These are phyloP conservation scores for Ormyrus pomaceus DNA, from an alignment of 2,888 invertebrate genomes.

Conservation along the genomic window DNA sequence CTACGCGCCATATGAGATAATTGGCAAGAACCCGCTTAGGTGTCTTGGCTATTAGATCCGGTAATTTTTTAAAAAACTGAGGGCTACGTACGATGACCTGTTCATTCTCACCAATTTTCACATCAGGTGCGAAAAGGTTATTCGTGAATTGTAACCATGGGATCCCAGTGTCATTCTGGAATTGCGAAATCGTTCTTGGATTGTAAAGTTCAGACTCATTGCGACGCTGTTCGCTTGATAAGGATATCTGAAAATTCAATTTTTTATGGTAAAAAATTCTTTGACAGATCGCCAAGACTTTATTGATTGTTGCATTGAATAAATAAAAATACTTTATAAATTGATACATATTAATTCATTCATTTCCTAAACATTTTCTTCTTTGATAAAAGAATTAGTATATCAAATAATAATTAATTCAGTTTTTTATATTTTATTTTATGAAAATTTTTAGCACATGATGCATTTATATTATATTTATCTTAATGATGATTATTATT, in stretches of 20 bases:
- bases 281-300: too few relatives aligned
- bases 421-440: too few relatives aligned
- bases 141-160: slow-evolving; percentile 91
- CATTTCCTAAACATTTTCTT: too few relatives aligned
- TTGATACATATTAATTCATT: too few relatives aligned
- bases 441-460: too few relatives aligned
- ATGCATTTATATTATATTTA: too few relatives aligned
- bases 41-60: slow-evolving; percentile 70
- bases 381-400: too few relatives aligned
- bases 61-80: slow-evolving; percentile 84
- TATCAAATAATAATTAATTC: too few relatives aligned
- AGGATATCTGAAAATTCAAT: slow-evolving; percentile 61
- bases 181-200: slow-evolving; percentile 87
- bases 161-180: slow-evolving; percentile 87
- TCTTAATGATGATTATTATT: too few relatives aligned
- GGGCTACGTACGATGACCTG: slow-evolving; percentile 90
- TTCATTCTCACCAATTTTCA: slow-evolving; percentile 82
- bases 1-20: neutral
- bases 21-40: neutral
- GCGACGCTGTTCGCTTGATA: slow-evolving; percentile 90
- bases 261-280: neutral
- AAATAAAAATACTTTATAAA: too few relatives aligned
- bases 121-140: slow-evolving; percentile 82
- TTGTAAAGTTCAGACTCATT: slow-evolving; percentile 93
- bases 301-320: too few relatives aligned